These are phyloP conservation scores for Amphiura filiformis DNA, from an alignment of 35 echinoderm and acorn worm species.

Conservation along the genomic window DNA sequence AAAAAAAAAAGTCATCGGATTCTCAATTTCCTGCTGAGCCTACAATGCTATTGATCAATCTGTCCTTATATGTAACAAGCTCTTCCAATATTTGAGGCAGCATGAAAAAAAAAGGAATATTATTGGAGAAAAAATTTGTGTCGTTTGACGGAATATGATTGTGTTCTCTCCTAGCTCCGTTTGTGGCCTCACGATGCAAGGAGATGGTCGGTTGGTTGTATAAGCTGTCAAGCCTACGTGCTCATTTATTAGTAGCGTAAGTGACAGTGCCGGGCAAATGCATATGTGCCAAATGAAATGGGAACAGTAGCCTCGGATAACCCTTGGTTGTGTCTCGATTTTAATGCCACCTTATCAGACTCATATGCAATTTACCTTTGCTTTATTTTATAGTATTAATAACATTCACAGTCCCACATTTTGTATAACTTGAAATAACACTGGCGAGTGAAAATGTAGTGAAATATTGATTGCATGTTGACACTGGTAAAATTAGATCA, in stretches of 20 bases:
- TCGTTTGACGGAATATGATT: not conserved
- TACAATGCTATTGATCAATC: not conserved
- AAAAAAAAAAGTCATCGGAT: not conserved
- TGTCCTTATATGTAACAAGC: not conserved
- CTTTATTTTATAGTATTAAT: no score
- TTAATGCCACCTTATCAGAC: no score
- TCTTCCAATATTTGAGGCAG: not conserved
- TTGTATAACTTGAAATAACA: no score
- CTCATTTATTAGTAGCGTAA: slow-evolving; percentile 1
- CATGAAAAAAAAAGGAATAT: no score
- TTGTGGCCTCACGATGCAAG: not conserved
- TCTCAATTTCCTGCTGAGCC: not conserved
- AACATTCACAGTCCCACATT: no score
- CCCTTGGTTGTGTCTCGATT: not conserved
- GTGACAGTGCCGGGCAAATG: slow-evolving; percentile 9
- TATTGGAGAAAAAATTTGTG: no score
- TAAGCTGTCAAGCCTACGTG: not conserved
- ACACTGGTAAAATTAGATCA: no score
- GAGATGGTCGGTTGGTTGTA: not conserved
- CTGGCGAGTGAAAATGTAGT: no score
- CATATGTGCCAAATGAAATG: not conserved
- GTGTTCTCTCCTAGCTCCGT: not conserved
- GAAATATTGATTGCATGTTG: no score
- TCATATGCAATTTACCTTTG: no score
- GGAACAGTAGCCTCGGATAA: slow-evolving; percentile 5